Conservation (phyloP, 2,888 invertebrate species). For the Margaritifera margaritifera region DNA sequence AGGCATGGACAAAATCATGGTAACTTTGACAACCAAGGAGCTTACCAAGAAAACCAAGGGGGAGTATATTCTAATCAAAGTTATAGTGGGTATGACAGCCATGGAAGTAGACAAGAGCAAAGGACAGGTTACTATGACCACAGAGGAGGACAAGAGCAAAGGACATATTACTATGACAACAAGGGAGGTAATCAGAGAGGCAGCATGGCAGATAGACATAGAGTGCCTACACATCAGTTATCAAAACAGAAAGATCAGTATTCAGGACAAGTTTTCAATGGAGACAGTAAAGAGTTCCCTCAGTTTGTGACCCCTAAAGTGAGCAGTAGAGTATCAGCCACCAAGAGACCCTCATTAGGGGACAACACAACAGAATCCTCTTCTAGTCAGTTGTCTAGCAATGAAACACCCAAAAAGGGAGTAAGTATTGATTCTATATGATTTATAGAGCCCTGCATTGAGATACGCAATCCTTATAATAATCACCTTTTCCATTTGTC, state of each 20-base stretch:
- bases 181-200: conserved; percentile 22
- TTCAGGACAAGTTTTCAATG: conserved; percentile 32
- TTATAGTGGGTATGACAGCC: background rate
- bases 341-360: conserved; percentile 18
- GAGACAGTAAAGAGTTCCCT: conserved; percentile 22
- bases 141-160: conserved; percentile 6
- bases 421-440: no score
- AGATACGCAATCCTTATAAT: no score
- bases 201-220: conserved; percentile 5
- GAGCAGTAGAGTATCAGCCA: conserved; percentile 4
- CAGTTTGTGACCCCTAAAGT: conserved; percentile 59
- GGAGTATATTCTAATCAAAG: background rate
- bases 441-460: no score
- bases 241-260: conserved; percentile 9
- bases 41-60: background rate
- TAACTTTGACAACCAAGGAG: background rate
- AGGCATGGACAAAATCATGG: conserved; percentile 1
- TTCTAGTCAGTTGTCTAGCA: background rate
- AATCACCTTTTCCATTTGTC: no score
- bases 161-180: conserved; percentile 22
- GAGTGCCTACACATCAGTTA: conserved; percentile 8
- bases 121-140: background rate
- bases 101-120: background rate
- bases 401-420: background rate
- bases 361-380: conserved; percentile 5